Evolutionary conservation across 2,797 vertebrate species (phyloP).

Genomic region (Cichlasoma orientale): DNA sequence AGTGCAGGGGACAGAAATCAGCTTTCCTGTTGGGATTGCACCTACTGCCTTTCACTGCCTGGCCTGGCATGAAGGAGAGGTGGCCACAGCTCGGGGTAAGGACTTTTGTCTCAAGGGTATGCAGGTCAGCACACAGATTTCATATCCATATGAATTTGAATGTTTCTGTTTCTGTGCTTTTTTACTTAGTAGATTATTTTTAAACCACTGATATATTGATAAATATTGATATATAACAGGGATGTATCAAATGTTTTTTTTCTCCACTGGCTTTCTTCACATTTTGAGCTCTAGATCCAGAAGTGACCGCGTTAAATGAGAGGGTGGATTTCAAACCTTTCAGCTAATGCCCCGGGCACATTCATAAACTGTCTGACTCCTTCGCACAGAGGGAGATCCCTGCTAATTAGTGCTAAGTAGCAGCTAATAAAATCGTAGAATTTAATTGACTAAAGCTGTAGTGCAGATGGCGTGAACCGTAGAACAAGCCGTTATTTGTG

Average conservation of each 20-base stretch:
- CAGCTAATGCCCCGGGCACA: no score
- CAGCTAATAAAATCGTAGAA: not conserved
- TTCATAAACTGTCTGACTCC: no score
- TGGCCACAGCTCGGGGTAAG: constrained; percentile 92
- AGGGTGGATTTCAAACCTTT: no score
- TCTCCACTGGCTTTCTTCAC: not conserved
- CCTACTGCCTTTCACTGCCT: constrained; percentile 91
- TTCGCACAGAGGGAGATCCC: not conserved
- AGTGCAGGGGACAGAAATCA: constrained; percentile 88
- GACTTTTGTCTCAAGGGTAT: not conserved
- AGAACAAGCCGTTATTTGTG: not conserved
- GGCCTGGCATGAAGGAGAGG: constrained; percentile 92
- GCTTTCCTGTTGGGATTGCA: constrained; percentile 90
- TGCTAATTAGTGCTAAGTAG: not conserved
- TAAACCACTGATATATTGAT: no score
- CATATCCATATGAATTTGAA: not conserved
- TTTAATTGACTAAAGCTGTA: not conserved
- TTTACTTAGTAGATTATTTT: not conserved
- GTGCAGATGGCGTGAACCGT: not conserved
- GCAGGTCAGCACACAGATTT: not conserved
- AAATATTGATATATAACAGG: no score
- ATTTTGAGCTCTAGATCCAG: no score
- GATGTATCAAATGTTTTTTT: no score
- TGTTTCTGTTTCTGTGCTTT: not conserved
- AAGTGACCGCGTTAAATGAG: no score